phyloP scores from a whole-genome alignment of 2,113 vertebrate genomes.

The Azemiops feae region DNA sequence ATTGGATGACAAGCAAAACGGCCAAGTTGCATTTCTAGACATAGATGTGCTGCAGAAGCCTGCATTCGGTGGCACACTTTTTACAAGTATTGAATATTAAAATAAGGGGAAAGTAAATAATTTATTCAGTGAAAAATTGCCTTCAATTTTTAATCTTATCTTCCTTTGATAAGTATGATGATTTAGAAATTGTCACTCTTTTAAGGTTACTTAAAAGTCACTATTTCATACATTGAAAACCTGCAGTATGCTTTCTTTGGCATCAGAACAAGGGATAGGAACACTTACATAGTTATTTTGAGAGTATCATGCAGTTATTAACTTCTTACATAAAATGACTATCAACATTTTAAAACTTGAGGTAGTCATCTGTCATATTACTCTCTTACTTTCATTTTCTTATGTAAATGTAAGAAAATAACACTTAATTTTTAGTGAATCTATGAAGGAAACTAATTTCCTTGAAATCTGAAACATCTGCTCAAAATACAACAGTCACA shows the following conservation, averaged over 20 bases:
- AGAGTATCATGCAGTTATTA: background rate
- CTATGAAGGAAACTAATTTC: background rate
- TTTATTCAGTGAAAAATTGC: background rate
- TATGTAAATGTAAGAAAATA: background rate
- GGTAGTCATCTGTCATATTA: background rate
- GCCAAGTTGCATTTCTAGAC: background rate
- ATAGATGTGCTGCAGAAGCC: background rate
- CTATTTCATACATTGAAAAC: background rate
- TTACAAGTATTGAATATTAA: background rate
- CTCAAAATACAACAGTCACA: background rate
- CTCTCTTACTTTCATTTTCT: slow-evolving; percentile 25
- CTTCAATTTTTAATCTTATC: background rate
- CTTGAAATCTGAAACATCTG: background rate
- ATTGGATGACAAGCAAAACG: too few species aligned
- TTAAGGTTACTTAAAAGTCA: slow-evolving; percentile 4
- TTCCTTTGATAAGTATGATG: background rate
- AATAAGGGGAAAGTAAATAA: background rate
- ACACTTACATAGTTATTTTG: background rate
- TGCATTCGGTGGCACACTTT: background rate
- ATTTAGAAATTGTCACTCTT: background rate
- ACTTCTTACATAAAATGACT: background rate
- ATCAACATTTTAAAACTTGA: slow-evolving; percentile 10
- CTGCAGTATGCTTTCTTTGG: slow-evolving; percentile 3
- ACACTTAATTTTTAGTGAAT: background rate
- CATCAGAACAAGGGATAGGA: slow-evolving; percentile 8